These are phyloP conservation scores for Silvanus unidentatus DNA, from an alignment of 2,888 invertebrate genomes.

Conservation along the genomic window DNA sequence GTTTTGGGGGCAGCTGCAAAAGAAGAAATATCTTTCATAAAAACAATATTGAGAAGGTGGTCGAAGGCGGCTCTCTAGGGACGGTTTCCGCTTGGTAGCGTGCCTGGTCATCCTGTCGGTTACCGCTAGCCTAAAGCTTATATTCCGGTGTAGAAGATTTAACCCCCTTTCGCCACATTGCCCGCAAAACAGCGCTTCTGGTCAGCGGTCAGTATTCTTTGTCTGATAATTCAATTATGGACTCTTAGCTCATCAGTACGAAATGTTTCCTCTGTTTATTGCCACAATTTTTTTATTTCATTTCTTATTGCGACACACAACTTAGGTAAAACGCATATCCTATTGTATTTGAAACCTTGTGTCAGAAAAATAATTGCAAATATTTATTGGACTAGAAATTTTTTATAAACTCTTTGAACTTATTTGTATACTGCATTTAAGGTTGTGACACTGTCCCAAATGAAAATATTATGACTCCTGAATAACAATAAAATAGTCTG, in stretches of 20 bases:
- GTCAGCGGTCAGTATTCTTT: conserved; percentile 43
- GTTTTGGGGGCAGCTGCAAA: conserved; percentile 3
- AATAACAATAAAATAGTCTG: conserved; percentile 36
- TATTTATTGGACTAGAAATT: not conserved
- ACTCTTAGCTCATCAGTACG: conserved; percentile 29
- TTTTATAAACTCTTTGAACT: not conserved
- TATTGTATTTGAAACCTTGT: no score
- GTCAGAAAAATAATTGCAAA: not conserved
- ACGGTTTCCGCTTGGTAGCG: conserved; percentile 5
- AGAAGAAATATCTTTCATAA: conserved; percentile 4
- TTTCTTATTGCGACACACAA: not conserved
- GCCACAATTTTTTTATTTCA: not conserved
- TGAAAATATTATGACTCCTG: conserved; percentile 30
- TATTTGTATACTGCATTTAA: conserved; percentile 1
- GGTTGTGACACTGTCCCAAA: conserved; percentile 33
- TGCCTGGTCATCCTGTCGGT: conserved; percentile 4
- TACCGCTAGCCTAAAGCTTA: conserved; percentile 2
- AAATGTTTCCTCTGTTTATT: not conserved
- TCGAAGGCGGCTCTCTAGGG: conserved; percentile 1
- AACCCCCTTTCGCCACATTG: conserved; percentile 2
- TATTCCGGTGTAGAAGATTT: conserved; percentile 3
- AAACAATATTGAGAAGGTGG: conserved; percentile 7
- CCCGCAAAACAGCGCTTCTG: conserved; percentile 19
- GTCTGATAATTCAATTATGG: conserved; percentile 44
- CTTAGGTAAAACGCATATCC: not conserved